Conservation (phyloP, 2,888 invertebrate genomes). For the Scotopteryx bipunctaria region DNA sequence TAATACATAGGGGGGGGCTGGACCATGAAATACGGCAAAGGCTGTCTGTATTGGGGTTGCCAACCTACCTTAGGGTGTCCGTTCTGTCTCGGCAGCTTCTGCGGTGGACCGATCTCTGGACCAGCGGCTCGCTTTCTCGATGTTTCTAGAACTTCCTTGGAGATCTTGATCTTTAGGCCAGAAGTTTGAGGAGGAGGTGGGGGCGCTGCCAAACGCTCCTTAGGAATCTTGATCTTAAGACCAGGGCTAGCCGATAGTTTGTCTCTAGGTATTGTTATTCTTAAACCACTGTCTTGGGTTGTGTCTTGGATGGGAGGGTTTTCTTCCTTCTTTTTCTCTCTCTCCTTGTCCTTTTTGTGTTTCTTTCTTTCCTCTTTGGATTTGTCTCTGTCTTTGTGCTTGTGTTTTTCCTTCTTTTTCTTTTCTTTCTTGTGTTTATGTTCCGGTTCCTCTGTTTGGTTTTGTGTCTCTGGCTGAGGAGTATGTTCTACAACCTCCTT, state of each 20-base stretch:
- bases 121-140: slow-evolving; percentile 60
- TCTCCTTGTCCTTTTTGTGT: slow-evolving; percentile 86
- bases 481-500: slow-evolving; percentile 55
- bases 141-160: slow-evolving; percentile 87
- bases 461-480: slow-evolving; percentile 30
- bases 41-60: slow-evolving; percentile 62
- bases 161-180: slow-evolving; percentile 90
- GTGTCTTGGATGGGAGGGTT: slow-evolving; percentile 38
- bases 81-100: slow-evolving; percentile 68
- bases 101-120: slow-evolving; percentile 55
- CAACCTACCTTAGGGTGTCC: slow-evolving; percentile 77
- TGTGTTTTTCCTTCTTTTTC: slow-evolving; percentile 91
- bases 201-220: slow-evolving; percentile 86
- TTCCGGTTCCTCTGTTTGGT: slow-evolving; percentile 54
- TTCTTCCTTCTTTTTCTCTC: slow-evolving; percentile 63
- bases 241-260: slow-evolving; percentile 76
- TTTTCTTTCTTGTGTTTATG: slow-evolving; percentile 84
- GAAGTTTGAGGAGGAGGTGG: slow-evolving; percentile 70
- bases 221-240: slow-evolving; percentile 92
- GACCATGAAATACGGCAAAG: slow-evolving; percentile 68
- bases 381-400: slow-evolving; percentile 90
- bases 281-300: slow-evolving; percentile 56
- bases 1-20: slow-evolving; percentile 65
- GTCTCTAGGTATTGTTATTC: slow-evolving; percentile 75
- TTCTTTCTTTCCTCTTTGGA: slow-evolving; percentile 88